phyloP scores from a whole-genome alignment of 2,888 invertebrate genomes.

The Endomychus coccineus region DNA sequence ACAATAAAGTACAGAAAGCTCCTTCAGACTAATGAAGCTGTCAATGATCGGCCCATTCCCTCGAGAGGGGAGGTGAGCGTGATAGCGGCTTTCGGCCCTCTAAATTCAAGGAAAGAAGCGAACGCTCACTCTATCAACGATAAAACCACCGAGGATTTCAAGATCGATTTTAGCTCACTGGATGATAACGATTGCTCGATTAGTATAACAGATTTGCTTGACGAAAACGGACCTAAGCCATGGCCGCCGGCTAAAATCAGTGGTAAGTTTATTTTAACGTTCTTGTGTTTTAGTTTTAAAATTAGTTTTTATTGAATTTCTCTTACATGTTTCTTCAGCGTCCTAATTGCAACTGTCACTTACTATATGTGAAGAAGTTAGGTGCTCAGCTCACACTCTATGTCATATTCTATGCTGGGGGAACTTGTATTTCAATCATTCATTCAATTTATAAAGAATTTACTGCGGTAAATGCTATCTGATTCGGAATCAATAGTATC shows the following conservation, averaged over 20 bases:
- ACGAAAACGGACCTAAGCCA: slow-evolving; percentile 53
- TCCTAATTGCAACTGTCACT: too few relatives aligned
- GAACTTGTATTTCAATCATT: too few relatives aligned
- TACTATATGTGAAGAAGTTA: too few relatives aligned
- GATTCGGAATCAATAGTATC: too few relatives aligned
- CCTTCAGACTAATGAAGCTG: slow-evolving; percentile 65
- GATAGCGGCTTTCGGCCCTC: slow-evolving; percentile 80
- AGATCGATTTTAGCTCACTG: slow-evolving; percentile 67
- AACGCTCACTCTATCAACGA: slow-evolving; percentile 73
- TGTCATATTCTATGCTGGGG: too few relatives aligned
- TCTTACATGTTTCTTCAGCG: too few relatives aligned
- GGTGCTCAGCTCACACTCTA: too few relatives aligned
- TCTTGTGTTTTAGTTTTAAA: neutral
- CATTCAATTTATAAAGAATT: too few relatives aligned
- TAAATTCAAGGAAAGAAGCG: slow-evolving; percentile 73
- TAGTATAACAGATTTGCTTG: slow-evolving; percentile 55
- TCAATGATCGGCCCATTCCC: slow-evolving; percentile 52
- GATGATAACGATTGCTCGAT: slow-evolving; percentile 68
- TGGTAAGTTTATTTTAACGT: slow-evolving; percentile 29
- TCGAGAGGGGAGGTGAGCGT: slow-evolving; percentile 54
- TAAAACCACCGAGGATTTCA: slow-evolving; percentile 63
- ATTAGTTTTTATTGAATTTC: neutral
- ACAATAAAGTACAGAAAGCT: slow-evolving; percentile 73
- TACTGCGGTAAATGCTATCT: too few relatives aligned
- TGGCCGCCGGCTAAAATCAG: slow-evolving; percentile 63